phyloP scores from a whole-genome alignment of 2,888 invertebrate species.

The Meteorus cinctellus region DNA sequence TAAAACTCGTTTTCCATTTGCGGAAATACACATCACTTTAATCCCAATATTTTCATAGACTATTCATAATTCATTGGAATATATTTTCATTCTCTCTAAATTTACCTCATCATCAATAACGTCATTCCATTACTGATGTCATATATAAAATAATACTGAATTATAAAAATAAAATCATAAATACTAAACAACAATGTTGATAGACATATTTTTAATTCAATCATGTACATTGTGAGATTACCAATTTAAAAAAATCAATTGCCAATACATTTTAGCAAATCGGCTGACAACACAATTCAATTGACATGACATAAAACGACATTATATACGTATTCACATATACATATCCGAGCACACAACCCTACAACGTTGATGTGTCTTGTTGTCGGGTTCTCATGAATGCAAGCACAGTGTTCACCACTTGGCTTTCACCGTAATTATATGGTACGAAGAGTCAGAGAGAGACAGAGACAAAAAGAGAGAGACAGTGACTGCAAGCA shows the following conservation, averaged over 20 bases:
- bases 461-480: constrained; percentile 40
- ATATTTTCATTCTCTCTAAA: too few species aligned
- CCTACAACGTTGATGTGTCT: constrained; percentile 16
- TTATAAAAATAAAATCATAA: too few species aligned
- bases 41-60: too few species aligned
- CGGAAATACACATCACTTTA: not conserved
- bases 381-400: constrained; percentile 36
- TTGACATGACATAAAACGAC: not conserved
- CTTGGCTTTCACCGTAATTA: constrained; percentile 68
- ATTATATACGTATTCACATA: not conserved
- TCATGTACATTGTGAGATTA: not conserved
- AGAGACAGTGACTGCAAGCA: constrained; percentile 10
- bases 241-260: constrained; percentile 3
- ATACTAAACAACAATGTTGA: not conserved
- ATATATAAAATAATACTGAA: not conserved
- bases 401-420: constrained; percentile 40
- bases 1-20: constrained; percentile 19
- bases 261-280: not conserved
- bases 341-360: not conserved
- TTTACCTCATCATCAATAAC: too few species aligned
- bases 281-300: not conserved
- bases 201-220: not conserved
- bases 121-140: not conserved
- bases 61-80: too few species aligned
- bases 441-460: constrained; percentile 52